Evolutionary conservation across 2,888 invertebrate species (phyloP).

Genomic region (Drosophila acutilabella): DNA sequence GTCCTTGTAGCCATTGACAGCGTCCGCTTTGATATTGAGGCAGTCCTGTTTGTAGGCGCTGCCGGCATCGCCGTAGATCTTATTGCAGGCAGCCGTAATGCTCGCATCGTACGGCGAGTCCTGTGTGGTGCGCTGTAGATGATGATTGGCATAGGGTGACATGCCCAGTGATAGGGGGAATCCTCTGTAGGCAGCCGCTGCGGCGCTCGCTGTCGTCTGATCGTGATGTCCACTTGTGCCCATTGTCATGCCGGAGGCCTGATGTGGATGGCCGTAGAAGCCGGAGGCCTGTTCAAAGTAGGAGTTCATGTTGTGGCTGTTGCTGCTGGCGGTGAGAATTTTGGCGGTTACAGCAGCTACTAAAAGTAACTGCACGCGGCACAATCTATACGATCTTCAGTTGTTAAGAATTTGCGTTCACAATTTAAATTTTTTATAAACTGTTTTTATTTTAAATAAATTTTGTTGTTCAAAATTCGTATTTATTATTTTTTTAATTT

Average conservation of each 20-base stretch:
- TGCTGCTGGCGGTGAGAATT: conserved; percentile 85
- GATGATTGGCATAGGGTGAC: conserved; percentile 94
- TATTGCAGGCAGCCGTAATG: conserved; percentile 93
- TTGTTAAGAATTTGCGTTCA: conserved; percentile 19
- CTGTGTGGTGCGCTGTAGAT: conserved; percentile 92
- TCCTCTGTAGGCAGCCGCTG: conserved; percentile 91
- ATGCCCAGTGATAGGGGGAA: conserved; percentile 94
- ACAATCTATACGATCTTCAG: conserved; percentile 30
- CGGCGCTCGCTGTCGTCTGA: conserved; percentile 87
- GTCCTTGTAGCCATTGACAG: conserved; percentile 87
- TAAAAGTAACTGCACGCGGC: conserved; percentile 59
- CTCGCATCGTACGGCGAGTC: conserved; percentile 96
- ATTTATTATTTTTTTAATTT: conserved; percentile 1
- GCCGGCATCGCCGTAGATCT: conserved; percentile 86
- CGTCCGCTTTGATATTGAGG: conserved; percentile 87
- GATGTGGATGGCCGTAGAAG: conserved; percentile 97
- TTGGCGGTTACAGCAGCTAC: conserved; percentile 83
- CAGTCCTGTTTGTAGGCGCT: conserved; percentile 90
- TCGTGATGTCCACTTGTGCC: conserved; percentile 90
- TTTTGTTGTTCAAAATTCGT: conserved; percentile 3
- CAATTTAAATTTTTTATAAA: conserved; percentile 1
- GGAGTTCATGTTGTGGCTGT: conserved; percentile 91
- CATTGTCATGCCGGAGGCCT: conserved; percentile 89
- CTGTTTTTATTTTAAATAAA: conserved; percentile 3
- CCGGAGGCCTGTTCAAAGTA: conserved; percentile 96